Conservation (phyloP, 2,888 invertebrate genomes). For the Ametastegia equiseti region DNA sequence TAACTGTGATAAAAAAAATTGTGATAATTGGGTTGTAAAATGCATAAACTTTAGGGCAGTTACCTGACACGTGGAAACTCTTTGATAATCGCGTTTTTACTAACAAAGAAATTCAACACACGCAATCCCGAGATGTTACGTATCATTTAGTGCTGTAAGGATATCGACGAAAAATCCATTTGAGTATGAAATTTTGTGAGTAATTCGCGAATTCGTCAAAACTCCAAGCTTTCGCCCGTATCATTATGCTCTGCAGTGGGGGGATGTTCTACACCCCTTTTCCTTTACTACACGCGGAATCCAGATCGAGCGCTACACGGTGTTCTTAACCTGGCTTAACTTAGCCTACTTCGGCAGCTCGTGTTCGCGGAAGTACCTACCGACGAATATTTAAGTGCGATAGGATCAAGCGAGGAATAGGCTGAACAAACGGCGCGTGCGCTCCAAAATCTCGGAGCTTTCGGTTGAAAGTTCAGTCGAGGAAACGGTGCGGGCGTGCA, state of each 20-base stretch:
- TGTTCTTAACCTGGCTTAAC: conserved; percentile 55
- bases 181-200: neutral
- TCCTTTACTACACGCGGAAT: neutral
- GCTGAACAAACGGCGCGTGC: conserved; percentile 27
- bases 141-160: neutral
- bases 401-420: conserved; percentile 29
- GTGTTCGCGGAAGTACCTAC: conserved; percentile 45
- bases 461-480: conserved; percentile 41
- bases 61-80: neutral
- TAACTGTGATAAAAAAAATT: neutral
- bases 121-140: neutral
- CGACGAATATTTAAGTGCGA: conserved; percentile 37
- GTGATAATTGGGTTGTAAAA: neutral
- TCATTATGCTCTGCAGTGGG: neutral
- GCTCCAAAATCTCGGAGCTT: conserved; percentile 25
- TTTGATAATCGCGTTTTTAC: neutral
- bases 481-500: conserved; percentile 34
- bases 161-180: neutral
- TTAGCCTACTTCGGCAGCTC: conserved; percentile 54
- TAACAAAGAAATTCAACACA: neutral
- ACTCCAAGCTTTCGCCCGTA: neutral
- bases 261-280: neutral
- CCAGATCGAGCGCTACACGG: neutral
- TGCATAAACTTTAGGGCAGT: neutral
- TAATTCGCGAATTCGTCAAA: conserved; percentile 5